These are phyloP conservation scores for Paramacrobiotus metropolitanus DNA, from an alignment of 1,140 invertebrate species.

Conservation along the genomic window DNA sequence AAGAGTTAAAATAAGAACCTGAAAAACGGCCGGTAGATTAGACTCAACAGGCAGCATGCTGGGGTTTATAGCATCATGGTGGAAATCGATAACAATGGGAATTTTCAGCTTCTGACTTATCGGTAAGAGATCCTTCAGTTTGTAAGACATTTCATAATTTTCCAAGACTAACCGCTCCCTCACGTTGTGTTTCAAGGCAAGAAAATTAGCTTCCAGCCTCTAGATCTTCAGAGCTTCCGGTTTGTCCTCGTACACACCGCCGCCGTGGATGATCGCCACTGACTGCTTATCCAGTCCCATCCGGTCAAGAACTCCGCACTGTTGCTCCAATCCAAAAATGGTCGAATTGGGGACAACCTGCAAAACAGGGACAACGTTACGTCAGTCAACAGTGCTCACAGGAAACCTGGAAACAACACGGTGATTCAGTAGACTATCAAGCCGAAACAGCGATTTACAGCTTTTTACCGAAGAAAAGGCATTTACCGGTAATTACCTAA, in stretches of 20 bases:
- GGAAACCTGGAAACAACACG: too few species aligned
- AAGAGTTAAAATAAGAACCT: too few species aligned
- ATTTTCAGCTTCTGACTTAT: not conserved
- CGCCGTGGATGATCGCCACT: not conserved
- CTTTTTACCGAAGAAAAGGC: too few species aligned
- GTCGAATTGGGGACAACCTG: too few species aligned
- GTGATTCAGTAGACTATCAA: too few species aligned
- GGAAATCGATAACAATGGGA: not conserved
- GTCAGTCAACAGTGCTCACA: too few species aligned
- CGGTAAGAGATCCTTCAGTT: not conserved
- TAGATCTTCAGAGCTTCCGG: not conserved
- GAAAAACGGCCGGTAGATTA: not conserved
- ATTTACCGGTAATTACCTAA: too few species aligned
- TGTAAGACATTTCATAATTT: not conserved
- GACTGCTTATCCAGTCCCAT: conserved; percentile 1
- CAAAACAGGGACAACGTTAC: too few species aligned
- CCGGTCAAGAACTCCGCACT: not conserved
- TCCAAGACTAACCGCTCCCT: not conserved
- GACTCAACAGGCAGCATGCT: not conserved
- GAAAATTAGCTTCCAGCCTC: not conserved
- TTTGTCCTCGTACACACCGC: not conserved
- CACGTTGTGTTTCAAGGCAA: not conserved
- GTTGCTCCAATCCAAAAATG: not conserved
- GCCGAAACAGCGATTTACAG: too few species aligned
- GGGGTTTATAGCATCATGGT: not conserved